Evolutionary conservation across 2,797 vertebrate genomes (phyloP).

Genomic region (Argya squamiceps): DNA sequence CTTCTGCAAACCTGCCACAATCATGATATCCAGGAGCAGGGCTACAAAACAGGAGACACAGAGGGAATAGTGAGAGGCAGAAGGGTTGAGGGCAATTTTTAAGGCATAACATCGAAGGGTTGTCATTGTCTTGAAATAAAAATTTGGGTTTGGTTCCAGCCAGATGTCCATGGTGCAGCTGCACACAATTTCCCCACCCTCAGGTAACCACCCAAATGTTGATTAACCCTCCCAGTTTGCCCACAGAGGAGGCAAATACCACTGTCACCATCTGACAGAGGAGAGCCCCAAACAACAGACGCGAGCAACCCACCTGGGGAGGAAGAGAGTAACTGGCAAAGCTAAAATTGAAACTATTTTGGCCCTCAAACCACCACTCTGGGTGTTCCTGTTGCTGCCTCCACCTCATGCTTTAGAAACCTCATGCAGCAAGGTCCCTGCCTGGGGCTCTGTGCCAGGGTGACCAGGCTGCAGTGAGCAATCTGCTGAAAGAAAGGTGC

Average conservation of each 20-base stretch:
- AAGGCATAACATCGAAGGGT: background rate
- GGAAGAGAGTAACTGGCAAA: background rate
- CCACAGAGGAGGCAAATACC: background rate
- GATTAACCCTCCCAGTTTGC: background rate
- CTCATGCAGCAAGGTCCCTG: background rate
- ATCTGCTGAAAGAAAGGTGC: background rate
- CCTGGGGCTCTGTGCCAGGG: background rate
- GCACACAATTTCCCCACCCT: background rate
- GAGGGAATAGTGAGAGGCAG: background rate
- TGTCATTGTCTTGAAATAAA: background rate
- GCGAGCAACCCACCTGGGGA: accelerated
- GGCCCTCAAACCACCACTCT: background rate
- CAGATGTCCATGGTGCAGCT: accelerated
- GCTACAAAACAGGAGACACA: constrained; percentile 68
- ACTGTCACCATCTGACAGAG: background rate
- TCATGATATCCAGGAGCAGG: constrained; percentile 89
- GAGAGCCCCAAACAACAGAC: background rate
- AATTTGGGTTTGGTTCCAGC: background rate
- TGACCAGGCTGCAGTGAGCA: background rate
- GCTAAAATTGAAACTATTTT: background rate
- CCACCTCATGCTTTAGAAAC: background rate
- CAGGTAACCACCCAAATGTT: background rate
- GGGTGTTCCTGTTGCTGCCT: background rate
- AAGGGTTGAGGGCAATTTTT: background rate
- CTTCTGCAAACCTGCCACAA: constrained; percentile 90